These are phyloP conservation scores for Peromyscus polionotus DNA, from an alignment of 2,113 vertebrate genomes.

Conservation along the genomic window DNA sequence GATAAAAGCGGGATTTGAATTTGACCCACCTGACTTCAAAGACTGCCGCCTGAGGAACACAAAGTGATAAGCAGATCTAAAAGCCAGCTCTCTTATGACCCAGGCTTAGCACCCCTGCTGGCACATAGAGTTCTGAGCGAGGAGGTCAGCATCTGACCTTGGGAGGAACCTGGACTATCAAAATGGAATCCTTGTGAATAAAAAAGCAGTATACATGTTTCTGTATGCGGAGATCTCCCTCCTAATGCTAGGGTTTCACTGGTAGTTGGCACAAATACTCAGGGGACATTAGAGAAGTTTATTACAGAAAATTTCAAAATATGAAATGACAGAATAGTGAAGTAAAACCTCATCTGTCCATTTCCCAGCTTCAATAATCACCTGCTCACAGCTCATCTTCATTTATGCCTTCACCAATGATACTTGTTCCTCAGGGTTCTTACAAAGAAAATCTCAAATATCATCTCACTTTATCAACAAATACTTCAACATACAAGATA, in stretches of 20 bases:
- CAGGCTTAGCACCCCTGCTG: neutral
- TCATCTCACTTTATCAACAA: conserved; percentile 36
- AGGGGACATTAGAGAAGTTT: neutral
- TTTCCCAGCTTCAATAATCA: conserved; percentile 3
- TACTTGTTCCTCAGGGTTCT: neutral
- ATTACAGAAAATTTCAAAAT: conserved; percentile 57
- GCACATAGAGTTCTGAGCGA: neutral
- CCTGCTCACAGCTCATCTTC: neutral
- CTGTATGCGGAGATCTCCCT: neutral
- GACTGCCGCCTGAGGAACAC: neutral
- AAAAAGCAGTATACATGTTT: neutral
- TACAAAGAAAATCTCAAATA: conserved; percentile 55
- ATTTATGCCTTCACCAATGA: neutral
- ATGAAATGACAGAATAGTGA: conserved; percentile 17
- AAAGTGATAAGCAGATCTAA: conserved; percentile 2
- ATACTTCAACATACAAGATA: conserved; percentile 47
- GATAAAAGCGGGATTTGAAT: conserved; percentile 40
- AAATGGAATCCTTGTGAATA: neutral
- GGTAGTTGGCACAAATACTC: neutral
- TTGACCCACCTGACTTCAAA: conserved; percentile 35
- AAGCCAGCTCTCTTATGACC: neutral
- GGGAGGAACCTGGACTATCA: neutral
- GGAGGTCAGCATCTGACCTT: neutral
- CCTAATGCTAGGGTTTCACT: conserved; percentile 10
- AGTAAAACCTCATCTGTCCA: neutral